Percentiles rank a stretch among this genome's conserved stretches.
These are phyloP conservation scores for Drosophila athabasca DNA, from an alignment of 1,140 invertebrate species.

Conservation along the genomic window DNA sequence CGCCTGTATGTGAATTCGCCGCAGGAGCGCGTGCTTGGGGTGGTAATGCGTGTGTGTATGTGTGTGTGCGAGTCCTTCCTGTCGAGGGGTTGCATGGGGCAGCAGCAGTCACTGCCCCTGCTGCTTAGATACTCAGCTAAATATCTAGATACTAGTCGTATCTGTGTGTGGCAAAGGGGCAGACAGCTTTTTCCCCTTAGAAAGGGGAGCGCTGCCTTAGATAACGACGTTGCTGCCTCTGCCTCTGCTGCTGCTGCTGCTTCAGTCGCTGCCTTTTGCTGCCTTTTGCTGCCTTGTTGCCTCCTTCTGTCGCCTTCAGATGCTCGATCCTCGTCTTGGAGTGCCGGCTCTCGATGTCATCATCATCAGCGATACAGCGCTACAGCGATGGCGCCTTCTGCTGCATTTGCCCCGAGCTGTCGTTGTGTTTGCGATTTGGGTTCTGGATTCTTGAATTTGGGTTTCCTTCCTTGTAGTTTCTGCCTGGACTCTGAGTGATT, in stretches of 20 bases:
- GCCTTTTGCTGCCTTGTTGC: constrained; percentile 21
- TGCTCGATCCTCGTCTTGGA: constrained; percentile 58
- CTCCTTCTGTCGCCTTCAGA: constrained; percentile 67
- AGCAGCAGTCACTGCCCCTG: constrained; percentile 59
- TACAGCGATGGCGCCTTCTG: constrained; percentile 15
- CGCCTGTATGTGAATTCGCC: constrained; percentile 64
- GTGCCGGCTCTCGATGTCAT: constrained; percentile 49
- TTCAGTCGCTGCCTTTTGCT: constrained; percentile 9
- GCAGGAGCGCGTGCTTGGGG: constrained; percentile 55
- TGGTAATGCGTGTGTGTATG: constrained; percentile 36
- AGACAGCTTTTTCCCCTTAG: constrained; percentile 38
- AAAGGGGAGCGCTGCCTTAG: constrained; percentile 58
- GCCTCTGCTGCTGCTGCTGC: constrained; percentile 23
- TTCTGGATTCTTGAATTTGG: constrained; percentile 65
- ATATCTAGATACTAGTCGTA: constrained; percentile 41
- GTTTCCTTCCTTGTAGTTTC: constrained; percentile 80
- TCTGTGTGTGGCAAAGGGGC: constrained; percentile 21
- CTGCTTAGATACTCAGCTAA: constrained; percentile 76
- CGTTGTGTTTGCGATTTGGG: constrained; percentile 22
- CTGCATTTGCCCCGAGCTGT: constrained; percentile 29
- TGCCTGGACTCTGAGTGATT: constrained; percentile 63
- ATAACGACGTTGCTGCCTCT: constrained; percentile 44
- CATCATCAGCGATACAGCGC: constrained; percentile 54
- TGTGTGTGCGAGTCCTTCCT: constrained; percentile 61
- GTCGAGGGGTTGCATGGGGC: constrained; percentile 73